Evolutionary conservation across 2,888 invertebrate species (phyloP).

Genomic region (Onchidella celtica): DNA sequence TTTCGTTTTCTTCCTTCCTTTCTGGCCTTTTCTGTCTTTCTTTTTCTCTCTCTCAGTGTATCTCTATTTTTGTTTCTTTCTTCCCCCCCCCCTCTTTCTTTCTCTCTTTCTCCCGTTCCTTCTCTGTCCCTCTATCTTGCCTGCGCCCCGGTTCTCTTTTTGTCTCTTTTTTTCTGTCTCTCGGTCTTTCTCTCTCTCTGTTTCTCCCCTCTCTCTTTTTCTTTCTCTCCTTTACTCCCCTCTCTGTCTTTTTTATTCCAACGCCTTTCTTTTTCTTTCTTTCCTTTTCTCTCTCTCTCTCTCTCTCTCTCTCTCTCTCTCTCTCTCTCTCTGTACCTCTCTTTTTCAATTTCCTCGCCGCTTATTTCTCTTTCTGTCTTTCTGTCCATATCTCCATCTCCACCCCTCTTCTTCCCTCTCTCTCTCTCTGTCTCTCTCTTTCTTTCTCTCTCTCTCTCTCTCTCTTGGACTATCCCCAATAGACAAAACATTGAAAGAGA

Average conservation of each 20-base stretch:
- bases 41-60: neutral
- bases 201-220: neutral
- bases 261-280: neutral
- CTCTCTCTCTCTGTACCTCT: neutral
- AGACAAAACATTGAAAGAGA: too few species aligned
- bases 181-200: neutral
- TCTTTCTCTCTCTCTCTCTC: slow-evolving; percentile 20
- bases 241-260: too few species aligned
- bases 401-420: slow-evolving; percentile 7
- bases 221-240: neutral
- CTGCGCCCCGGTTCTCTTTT: neutral
- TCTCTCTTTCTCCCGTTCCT: slow-evolving; percentile 1
- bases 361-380: slow-evolving; percentile 5
- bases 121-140: neutral
- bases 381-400: neutral
- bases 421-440: neutral
- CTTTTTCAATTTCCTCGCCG: slow-evolving; percentile 14
- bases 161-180: neutral
- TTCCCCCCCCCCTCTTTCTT: neutral
- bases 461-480: neutral
- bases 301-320: neutral
- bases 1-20: neutral
- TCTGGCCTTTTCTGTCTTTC: neutral
- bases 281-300: neutral
- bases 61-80: slow-evolving; percentile 1